phyloP scores from a whole-genome alignment of 2,797 vertebrate species.

The Notolepis coatsorum region DNA sequence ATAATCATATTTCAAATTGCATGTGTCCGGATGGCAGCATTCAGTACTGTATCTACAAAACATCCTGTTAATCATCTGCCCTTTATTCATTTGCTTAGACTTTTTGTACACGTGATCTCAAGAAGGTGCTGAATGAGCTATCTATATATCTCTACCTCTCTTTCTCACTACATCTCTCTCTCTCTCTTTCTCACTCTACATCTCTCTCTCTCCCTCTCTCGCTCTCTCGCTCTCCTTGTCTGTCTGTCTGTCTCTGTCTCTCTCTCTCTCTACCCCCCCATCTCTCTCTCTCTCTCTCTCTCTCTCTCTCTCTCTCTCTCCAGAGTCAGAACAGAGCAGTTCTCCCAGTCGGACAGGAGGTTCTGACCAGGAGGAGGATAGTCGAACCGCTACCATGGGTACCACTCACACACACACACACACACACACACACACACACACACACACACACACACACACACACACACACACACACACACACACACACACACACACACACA shows the following conservation, averaged over 20 bases:
- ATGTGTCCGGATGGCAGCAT: too few relatives aligned
- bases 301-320: neutral
- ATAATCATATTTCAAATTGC: too few relatives aligned
- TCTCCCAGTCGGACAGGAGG: slow-evolving; percentile 89
- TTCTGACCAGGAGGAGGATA: slow-evolving; percentile 96
- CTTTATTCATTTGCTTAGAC: too few relatives aligned
- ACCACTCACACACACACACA: slow-evolving; percentile 31
- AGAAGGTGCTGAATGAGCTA: slow-evolving; percentile 8
- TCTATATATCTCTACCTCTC: slow-evolving; percentile 11
- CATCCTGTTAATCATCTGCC: too few relatives aligned
- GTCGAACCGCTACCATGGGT: slow-evolving; percentile 92
- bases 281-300: slow-evolving; percentile 13
- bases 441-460: slow-evolving; percentile 4
- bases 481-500: neutral
- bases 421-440: neutral
- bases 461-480: slow-evolving; percentile 3
- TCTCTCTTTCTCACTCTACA: slow-evolving; percentile 10
- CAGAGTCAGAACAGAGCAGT: slow-evolving; percentile 92
- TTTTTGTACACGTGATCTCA: too few relatives aligned
- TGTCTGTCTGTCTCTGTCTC: slow-evolving; percentile 17
- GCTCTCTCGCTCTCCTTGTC: neutral
- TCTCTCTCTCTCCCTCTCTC: slow-evolving; percentile 15
- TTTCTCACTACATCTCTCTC: slow-evolving; percentile 25
- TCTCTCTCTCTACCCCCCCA: slow-evolving; percentile 13
- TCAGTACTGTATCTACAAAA: too few relatives aligned